Conservation (phyloP, 2,797 vertebrate genomes). For the Gymnocypris eckloni region DNA sequence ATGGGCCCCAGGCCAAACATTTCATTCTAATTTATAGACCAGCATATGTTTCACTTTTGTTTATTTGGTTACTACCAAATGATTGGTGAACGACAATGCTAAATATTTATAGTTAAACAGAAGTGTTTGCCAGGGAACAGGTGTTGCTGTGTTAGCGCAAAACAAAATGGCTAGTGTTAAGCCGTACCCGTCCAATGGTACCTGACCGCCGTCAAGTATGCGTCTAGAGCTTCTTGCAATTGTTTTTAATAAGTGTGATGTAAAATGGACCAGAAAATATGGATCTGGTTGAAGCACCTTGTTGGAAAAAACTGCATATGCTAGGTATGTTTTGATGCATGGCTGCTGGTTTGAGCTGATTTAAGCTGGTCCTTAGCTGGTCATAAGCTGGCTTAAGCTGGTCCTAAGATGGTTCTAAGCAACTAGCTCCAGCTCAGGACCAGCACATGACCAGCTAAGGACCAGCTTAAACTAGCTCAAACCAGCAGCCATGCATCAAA, state of each 20-base stretch:
- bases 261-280: background rate
- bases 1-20: background rate
- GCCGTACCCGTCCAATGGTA: slow-evolving; percentile 60
- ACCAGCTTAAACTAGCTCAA: background rate
- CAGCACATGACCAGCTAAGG: background rate
- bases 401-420: too few species aligned
- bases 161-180: slow-evolving; percentile 72
- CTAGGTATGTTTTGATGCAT: background rate
- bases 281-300: background rate
- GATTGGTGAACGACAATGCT: background rate
- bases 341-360: too few species aligned
- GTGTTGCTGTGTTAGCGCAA: slow-evolving; percentile 71
- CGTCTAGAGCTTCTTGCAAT: background rate
- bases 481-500: background rate
- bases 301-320: background rate
- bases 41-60: background rate
- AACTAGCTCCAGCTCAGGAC: background rate
- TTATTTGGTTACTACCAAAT: background rate
- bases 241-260: background rate
- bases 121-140: slow-evolving; percentile 71
- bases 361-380: too few species aligned
- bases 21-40: background rate
- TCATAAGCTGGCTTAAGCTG: too few species aligned
- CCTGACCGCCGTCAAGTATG: slow-evolving; percentile 67
- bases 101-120: slow-evolving; percentile 53